These are phyloP conservation scores for Tetropium fuscum DNA, from an alignment of 2,888 invertebrate species.

Conservation along the genomic window DNA sequence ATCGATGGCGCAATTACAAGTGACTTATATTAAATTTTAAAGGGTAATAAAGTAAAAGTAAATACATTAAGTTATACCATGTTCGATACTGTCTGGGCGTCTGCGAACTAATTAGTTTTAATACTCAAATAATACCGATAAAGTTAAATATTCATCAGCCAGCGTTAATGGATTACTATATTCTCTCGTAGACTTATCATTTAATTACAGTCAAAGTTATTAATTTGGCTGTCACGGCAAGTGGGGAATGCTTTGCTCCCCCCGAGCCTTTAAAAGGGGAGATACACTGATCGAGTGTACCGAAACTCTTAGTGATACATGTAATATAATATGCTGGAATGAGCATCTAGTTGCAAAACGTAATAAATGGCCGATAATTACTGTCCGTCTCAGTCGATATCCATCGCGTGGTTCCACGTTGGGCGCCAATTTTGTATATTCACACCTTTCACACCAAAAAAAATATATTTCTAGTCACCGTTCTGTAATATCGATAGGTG, in stretches of 20 bases:
- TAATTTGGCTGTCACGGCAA: slow-evolving; percentile 53
- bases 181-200: slow-evolving; percentile 55
- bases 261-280: slow-evolving; percentile 13
- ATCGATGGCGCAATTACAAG: slow-evolving; percentile 18
- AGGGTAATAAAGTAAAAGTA: slow-evolving; percentile 38
- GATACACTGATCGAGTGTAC: no score
- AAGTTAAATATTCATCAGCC: slow-evolving; percentile 62
- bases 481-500: no score
- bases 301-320: no score
- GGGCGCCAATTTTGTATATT: no score
- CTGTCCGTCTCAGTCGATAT: no score
- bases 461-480: no score
- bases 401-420: no score
- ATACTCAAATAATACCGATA: slow-evolving; percentile 62
- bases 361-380: no score
- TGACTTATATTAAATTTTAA: slow-evolving; percentile 35
- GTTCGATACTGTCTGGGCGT: slow-evolving; percentile 34
- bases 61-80: slow-evolving; percentile 34
- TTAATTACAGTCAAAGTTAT: slow-evolving; percentile 60
- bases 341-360: no score
- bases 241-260: slow-evolving; percentile 10
- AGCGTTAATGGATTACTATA: slow-evolving; percentile 56
- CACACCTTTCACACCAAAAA: no score
- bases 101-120: slow-evolving; percentile 59
- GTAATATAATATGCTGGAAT: no score